A percentile compares a stretch with the other conserved stretches of the same genome.
Evolutionary conservation across 2,113 vertebrate species (phyloP).

Genomic region (Phalacrocorax aristotelis): DNA sequence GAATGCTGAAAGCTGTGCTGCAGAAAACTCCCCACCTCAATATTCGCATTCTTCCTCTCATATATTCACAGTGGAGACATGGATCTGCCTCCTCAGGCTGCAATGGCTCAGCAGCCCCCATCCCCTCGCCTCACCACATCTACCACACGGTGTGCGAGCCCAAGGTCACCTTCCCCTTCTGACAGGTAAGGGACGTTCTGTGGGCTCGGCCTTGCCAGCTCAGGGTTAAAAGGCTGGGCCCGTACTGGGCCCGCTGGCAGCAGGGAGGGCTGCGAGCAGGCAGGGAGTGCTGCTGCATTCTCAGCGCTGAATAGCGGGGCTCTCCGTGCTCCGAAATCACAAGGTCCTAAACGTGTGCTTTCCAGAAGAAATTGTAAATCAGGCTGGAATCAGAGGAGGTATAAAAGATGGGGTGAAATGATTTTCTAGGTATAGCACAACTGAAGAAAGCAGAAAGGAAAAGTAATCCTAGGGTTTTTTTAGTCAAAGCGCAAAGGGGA

Average conservation of each 20-base stretch:
- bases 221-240: background rate
- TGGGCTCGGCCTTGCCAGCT: background rate
- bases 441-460: background rate
- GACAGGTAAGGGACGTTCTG: background rate
- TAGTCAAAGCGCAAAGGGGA: background rate
- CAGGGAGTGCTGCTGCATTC: background rate
- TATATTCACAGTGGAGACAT: background rate
- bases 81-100: background rate
- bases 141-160: accelerated
- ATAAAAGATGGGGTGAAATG: background rate
- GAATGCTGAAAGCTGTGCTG: background rate
- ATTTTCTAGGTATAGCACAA: background rate
- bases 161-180: accelerated
- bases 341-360: accelerated
- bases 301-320: no score
- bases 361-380: background rate
- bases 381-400: background rate
- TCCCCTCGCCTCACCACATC: accelerated
- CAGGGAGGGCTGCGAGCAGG: background rate
- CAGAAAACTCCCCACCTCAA: background rate
- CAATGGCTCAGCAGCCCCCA: background rate
- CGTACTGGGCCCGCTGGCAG: background rate
- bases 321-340: background rate
- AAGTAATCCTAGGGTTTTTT: background rate
- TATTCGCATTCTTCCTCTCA: background rate